phyloP scores from a whole-genome alignment of 2,113 vertebrate genomes.

The Pygathrix nemaeus region DNA sequence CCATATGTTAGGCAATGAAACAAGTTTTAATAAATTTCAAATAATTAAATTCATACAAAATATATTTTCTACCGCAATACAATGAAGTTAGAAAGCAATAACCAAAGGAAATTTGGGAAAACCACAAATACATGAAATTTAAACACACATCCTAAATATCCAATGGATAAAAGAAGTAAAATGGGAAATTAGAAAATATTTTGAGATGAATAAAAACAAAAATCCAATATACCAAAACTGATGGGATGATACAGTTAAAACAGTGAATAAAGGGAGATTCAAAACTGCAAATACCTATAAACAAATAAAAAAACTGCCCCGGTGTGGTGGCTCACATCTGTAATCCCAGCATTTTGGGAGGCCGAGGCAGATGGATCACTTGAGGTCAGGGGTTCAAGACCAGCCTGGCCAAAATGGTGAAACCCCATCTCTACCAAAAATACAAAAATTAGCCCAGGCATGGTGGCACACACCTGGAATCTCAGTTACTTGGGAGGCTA shows the following conservation, averaged over 20 bases:
- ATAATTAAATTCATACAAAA: not conserved
- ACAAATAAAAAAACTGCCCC: not conserved
- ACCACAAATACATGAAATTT: not conserved
- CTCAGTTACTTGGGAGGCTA: too few relatives aligned
- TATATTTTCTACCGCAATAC: not conserved
- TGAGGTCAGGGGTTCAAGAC: too few relatives aligned
- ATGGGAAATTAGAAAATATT: not conserved
- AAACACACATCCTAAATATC: not conserved
- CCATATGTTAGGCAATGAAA: not conserved
- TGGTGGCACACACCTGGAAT: too few relatives aligned
- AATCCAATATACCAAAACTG: not conserved
- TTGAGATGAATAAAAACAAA: not conserved
- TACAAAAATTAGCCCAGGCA: too few relatives aligned
- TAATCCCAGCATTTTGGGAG: too few relatives aligned
- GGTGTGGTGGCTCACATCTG: too few relatives aligned
- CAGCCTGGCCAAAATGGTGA: too few relatives aligned
- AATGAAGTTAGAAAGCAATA: not conserved
- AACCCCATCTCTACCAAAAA: too few relatives aligned
- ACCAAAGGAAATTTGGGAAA: not conserved
- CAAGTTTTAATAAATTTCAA: not conserved
- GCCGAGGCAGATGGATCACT: too few relatives aligned
- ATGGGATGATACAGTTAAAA: not conserved
- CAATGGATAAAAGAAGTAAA: not conserved
- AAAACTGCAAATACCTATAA: not conserved
- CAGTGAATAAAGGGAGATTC: not conserved